Evolutionary conservation across 2,797 vertebrate species (phyloP), one percentile per base, ranked within the genome.

Genomic region (Anas acuta): DNA sequence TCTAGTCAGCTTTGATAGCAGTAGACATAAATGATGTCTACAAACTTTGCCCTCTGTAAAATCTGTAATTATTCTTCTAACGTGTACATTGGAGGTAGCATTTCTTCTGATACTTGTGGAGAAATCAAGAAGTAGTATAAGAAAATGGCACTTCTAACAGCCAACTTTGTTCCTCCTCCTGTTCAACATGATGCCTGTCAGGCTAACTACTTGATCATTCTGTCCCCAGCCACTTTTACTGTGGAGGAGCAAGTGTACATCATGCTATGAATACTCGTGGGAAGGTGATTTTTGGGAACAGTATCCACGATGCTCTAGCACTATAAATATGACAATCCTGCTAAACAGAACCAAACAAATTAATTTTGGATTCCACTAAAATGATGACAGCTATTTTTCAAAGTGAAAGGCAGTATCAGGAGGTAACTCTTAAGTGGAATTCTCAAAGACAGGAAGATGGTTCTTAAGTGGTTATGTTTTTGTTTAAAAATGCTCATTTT

Each of bases 251-350:
- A 22, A 43, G 53, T 10, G 17, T 4, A 0, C 4, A 11, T 51
- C 11, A 3, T 16, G n/a, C 30, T 53, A 3, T 6, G n/a, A 51
- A 43, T 74, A 1, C 65, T 61, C 0, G 1, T 60, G 51, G 62
- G 61, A 58, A 74, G 73, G 65, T 19, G 56, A 37, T 30, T 81
- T 85, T 51, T 7, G 54, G 35, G 71, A 90, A 47, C 19, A 1
- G 2, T 78, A 58, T 26, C 39, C 10, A 22, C 14, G 39, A 49
- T 74, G 33, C 23, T 65, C 17, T 66, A 32, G 43, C 6, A 6
- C 33, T 49, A 30, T 32, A n/a, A 87, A 58, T 9, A 4, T 9
- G 26, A 60, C 39, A 60, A 0, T 70, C 57, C 45, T 66, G 26
- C 32, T 54, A 21, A 70, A 30, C 39, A 39, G 74, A 60, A 64